Conservation (phyloP, 2,888 invertebrate genomes). For the Spilosoma lubricipeda region DNA sequence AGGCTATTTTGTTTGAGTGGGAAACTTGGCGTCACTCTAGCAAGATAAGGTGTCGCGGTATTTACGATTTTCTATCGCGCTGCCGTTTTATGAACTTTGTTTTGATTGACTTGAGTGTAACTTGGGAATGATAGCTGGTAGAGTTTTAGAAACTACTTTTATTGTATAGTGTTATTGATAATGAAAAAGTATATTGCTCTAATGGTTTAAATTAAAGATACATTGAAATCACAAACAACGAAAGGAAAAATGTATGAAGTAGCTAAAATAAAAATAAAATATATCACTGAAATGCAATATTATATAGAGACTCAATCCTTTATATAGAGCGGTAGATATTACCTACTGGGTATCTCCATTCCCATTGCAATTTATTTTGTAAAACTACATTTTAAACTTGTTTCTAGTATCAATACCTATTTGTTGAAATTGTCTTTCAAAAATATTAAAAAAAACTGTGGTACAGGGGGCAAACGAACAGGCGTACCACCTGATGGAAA, state of each 20-base stretch:
- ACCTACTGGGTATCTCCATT: not conserved
- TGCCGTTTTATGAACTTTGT: slow-evolving; percentile 66
- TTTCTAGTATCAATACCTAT: too few species aligned
- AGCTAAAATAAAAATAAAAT: not conserved
- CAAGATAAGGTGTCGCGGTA: slow-evolving; percentile 83
- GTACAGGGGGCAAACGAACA: too few species aligned
- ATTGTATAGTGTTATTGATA: not conserved
- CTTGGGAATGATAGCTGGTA: slow-evolving; percentile 22
- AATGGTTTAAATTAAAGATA: not conserved
- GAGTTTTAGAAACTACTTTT: slow-evolving; percentile 22
- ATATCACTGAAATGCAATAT: too few species aligned
- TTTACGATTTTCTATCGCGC: slow-evolving; percentile 80
- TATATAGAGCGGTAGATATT: not conserved
- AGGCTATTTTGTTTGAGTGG: slow-evolving; percentile 84
- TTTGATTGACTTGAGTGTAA: slow-evolving; percentile 69
- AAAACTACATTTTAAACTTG: too few species aligned
- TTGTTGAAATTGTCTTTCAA: too few species aligned
- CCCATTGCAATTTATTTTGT: not conserved
- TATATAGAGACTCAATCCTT: not conserved
- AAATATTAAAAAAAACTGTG: too few species aligned
- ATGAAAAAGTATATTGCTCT: not conserved
- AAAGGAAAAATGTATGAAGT: not conserved
- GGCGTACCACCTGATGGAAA: too few species aligned
- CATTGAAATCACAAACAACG: not conserved
- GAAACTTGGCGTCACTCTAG: slow-evolving; percentile 77